A percentile compares a stretch with the other conserved stretches of the same genome.
These are phyloP conservation scores for Caenorhabditis angaria DNA, from an alignment of 2,888 invertebrate species.

Conservation along the genomic window DNA sequence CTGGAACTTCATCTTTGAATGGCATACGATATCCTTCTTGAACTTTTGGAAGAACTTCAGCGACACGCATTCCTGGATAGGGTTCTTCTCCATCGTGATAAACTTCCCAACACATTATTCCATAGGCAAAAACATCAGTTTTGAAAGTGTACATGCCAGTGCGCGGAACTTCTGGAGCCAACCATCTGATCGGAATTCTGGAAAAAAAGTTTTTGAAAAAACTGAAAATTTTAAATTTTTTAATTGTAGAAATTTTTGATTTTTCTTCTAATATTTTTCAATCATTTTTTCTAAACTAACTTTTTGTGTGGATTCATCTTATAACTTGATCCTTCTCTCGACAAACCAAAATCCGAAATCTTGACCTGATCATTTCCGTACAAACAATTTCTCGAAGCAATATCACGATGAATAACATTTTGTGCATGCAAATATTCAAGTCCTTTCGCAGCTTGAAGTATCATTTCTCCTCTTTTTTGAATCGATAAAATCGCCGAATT, in stretches of 20 bases:
- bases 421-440: conserved; percentile 55
- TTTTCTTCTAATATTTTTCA: background rate
- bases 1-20: conserved; percentile 7
- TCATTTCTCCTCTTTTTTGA: conserved; percentile 52
- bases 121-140: conserved; percentile 52
- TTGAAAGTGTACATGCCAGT: conserved; percentile 42
- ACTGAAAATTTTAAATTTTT: background rate
- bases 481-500: conserved; percentile 24
- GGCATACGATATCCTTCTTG: conserved; percentile 56
- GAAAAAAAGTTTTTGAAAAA: background rate
- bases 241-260: too few relatives aligned
- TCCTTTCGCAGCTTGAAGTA: conserved; percentile 53
- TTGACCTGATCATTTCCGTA: conserved; percentile 48
- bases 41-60: conserved; percentile 49
- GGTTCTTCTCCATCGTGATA: conserved; percentile 53
- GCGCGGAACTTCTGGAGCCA: conserved; percentile 52
- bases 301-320: conserved; percentile 34
- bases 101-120: conserved; percentile 43
- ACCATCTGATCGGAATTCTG: conserved; percentile 52
- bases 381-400: conserved; percentile 52
- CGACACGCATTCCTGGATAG: conserved; percentile 54
- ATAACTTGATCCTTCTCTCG: conserved; percentile 37
- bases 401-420: conserved; percentile 44
- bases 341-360: conserved; percentile 51
- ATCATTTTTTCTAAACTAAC: conserved; percentile 3